Evolutionary conservation across 2,797 vertebrate genomes (phyloP).

Genomic region (Vespertilio murinus): DNA sequence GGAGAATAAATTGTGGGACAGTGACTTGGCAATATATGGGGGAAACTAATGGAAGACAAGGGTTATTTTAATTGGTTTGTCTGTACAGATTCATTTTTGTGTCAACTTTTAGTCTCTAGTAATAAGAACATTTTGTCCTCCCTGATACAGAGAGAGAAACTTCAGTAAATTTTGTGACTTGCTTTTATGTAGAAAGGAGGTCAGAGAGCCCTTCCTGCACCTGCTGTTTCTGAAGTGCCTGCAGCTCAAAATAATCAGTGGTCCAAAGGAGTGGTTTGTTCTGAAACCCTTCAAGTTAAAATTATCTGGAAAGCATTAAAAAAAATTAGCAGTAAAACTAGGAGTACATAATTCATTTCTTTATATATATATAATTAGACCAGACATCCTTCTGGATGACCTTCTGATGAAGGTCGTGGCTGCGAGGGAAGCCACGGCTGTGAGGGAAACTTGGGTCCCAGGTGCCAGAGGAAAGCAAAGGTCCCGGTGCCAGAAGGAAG

Average conservation of each 20-base stretch:
- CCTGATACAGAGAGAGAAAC: not conserved
- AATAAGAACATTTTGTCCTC: not conserved
- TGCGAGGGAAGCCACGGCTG: too few relatives aligned
- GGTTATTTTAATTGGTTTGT: not conserved
- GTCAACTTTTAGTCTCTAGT: not conserved
- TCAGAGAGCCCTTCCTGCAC: not conserved
- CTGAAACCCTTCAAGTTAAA: not conserved
- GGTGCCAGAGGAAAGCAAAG: too few relatives aligned
- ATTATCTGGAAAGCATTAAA: not conserved
- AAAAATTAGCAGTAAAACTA: not conserved
- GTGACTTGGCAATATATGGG: not conserved
- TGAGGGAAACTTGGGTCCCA: too few relatives aligned
- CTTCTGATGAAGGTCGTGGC: too few relatives aligned
- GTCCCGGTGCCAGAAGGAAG: too few relatives aligned
- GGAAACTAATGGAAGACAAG: not conserved
- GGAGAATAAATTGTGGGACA: not conserved
- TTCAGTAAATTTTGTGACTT: not conserved
- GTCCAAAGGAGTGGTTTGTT: not conserved
- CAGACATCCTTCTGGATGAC: too few relatives aligned
- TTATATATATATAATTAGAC: too few relatives aligned
- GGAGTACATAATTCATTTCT: not conserved
- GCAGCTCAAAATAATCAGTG: constrained; percentile 7
- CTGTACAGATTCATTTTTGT: not conserved
- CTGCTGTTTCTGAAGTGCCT: not conserved
- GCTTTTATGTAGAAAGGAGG: not conserved